Base-by-base conservation (phyloP, 2,797 vertebrate species). In the Benthosema pterotum region DNA sequence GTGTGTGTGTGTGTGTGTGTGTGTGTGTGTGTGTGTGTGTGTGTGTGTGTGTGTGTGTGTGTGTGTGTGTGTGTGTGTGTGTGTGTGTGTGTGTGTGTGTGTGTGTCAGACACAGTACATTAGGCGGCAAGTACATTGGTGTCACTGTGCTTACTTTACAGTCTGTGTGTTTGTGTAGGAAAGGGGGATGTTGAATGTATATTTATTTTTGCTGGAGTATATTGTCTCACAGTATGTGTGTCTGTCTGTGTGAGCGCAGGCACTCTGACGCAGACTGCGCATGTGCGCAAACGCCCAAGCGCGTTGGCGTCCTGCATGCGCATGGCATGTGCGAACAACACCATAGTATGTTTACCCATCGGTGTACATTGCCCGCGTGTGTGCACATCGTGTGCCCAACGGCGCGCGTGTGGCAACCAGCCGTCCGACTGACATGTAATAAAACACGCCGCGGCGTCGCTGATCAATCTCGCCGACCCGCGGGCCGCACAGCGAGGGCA, bases 381-480 rank as follows among this genome's bases (percentile, higher is more conserved):
- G 54, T 45, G 19, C 16, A n/a, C n/a, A n/a, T n/a, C n/a, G 46
- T 52, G 68, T 58, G 65, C 68, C 76, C 74, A 49, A 65, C n/a
- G n/a, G n/a, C n/a, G n/a, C 67, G 77, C 57, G 64, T 75, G 69
- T 67, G 67, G 79, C 67, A 79, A 71, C 67, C 66, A 75, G 83
- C 77, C 78, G 76, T 77, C 77, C 61, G 62, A 86, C 85, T 88
- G 90, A 88, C 91, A 90, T 89, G 93, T 94, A 94, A 96, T 97
- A 94, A 96, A 96, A 95, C 95, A 94, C 93, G 88, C 86, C 82
- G 89, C 93, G 93, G 94, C 91, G 91, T 94, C 94, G 94, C 86
- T 95, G 94, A 97, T 98, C 95, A 95, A 97, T 98, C 94, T 96
- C 91, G 84, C 88, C 78, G 88, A 92, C 93, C 93, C 93, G 87